phyloP scores from a whole-genome alignment of 2,888 invertebrate genomes.

The Harpalus rubripes region DNA sequence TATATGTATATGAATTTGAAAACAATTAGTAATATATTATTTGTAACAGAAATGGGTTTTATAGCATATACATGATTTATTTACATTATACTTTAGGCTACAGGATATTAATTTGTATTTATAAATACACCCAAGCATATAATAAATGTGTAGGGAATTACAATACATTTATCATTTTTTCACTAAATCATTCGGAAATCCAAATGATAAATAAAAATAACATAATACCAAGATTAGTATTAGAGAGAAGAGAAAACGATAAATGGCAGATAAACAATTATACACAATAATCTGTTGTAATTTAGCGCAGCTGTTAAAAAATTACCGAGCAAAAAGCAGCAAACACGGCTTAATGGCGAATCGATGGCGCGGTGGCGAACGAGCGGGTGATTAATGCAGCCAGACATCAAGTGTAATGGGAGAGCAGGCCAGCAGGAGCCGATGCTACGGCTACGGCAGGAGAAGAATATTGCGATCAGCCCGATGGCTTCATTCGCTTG shows the following conservation, averaged over 20 bases:
- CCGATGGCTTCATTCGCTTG: constrained; percentile 54
- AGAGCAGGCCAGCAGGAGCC: not conserved
- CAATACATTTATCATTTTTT: no score
- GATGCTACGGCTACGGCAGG: no score
- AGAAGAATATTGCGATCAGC: constrained; percentile 49
- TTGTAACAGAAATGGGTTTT: no score
- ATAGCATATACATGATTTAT: no score
- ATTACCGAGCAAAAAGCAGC: constrained; percentile 36
- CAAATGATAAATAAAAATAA: no score
- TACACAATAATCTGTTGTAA: constrained; percentile 38
- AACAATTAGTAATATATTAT: no score
- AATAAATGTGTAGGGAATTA: no score
- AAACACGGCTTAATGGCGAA: constrained; percentile 57
- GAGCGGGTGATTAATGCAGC: constrained; percentile 56
- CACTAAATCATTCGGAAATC: no score
- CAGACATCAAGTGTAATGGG: constrained; percentile 58
- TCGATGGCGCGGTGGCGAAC: constrained; percentile 40
- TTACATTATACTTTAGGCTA: no score
- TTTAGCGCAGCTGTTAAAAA: constrained; percentile 54
- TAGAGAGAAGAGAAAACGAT: not conserved
- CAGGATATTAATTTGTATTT: no score
- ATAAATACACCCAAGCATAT: no score
- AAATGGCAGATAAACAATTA: constrained; percentile 40
- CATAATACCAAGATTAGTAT: not conserved
- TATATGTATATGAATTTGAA: no score